Percentiles rank a stretch among this genome's conserved stretches.
Conservation (phyloP, 2,797 vertebrate genomes). For the Crocidura indochinensis region DNA sequence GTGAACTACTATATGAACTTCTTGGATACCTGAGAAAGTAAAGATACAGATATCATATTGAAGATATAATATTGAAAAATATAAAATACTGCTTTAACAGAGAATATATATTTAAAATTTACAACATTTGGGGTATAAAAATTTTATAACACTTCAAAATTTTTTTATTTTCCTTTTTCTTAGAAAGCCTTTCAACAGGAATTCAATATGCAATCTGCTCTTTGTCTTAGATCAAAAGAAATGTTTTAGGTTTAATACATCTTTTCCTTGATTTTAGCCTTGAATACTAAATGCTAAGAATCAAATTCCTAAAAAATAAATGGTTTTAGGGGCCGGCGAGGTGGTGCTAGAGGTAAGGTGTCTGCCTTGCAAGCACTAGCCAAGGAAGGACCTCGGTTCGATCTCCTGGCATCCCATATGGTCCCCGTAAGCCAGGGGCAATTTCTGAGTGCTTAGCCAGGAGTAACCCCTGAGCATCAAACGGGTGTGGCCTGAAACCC, state of each 20-base stretch:
- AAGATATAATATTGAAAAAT: conserved; percentile 2
- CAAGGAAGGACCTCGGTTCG: no score
- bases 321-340: no score
- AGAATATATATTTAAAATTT: conserved; percentile 38
- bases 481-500: no score
- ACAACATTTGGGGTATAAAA: not conserved
- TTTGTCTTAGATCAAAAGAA: not conserved
- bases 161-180: conserved; percentile 43
- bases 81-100: conserved; percentile 30
- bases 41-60: no score
- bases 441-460: no score
- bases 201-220: conserved; percentile 44
- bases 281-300: conserved; percentile 56
- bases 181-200: conserved; percentile 41
- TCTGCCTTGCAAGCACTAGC: no score
- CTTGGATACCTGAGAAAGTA: not conserved
- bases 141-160: not conserved
- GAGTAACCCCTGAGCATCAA: no score
- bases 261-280: not conserved
- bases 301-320: conserved; percentile 21
- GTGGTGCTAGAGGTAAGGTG: no score
- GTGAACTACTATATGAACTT: conserved; percentile 29
- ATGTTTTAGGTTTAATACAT: conserved; percentile 51
- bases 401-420: no score
- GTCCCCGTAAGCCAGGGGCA: no score